These are phyloP conservation scores for Triplophysa yarkandensis DNA, from an alignment of 2,797 vertebrate genomes.

Conservation along the genomic window DNA sequence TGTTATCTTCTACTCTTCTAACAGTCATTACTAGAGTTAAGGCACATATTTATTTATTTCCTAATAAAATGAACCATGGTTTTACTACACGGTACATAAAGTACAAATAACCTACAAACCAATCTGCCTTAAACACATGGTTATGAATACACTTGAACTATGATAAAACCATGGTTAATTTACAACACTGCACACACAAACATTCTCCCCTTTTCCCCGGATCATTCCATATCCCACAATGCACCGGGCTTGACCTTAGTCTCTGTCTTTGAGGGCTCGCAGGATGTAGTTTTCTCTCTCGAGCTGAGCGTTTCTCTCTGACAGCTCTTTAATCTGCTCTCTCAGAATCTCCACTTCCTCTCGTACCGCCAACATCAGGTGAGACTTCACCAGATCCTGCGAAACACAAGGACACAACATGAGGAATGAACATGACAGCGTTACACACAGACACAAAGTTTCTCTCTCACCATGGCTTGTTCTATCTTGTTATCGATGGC, in stretches of 20 bases:
- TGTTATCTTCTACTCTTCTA: conserved; percentile 2
- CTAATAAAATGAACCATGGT: too few species aligned
- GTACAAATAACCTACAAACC: too few species aligned
- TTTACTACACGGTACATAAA: too few species aligned
- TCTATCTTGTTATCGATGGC: conserved; percentile 89
- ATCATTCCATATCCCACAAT: conserved; percentile 41
- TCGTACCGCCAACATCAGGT: conserved; percentile 83
- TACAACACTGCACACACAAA: background rate
- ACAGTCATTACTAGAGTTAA: conserved; percentile 7
- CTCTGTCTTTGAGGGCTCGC: conserved; percentile 68
- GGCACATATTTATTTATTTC: conserved; percentile 7
- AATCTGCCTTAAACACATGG: too few species aligned
- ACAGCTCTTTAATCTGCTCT: conserved; percentile 82
- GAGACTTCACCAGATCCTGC: conserved; percentile 86
- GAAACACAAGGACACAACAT: conserved; percentile 30
- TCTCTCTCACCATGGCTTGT: conserved; percentile 84
- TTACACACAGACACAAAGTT: background rate
- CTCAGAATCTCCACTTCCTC: conserved; percentile 83
- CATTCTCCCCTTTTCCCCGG: background rate
- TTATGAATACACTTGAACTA: too few species aligned
- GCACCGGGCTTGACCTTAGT: conserved; percentile 42
- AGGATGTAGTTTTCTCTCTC: conserved; percentile 83
- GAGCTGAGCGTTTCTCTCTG: conserved; percentile 78
- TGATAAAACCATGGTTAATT: too few species aligned
- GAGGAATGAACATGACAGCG: background rate